Evolutionary conservation across 1,140 invertebrate species (phyloP).

Genomic region (Mycetomoellerius zeteki): DNA sequence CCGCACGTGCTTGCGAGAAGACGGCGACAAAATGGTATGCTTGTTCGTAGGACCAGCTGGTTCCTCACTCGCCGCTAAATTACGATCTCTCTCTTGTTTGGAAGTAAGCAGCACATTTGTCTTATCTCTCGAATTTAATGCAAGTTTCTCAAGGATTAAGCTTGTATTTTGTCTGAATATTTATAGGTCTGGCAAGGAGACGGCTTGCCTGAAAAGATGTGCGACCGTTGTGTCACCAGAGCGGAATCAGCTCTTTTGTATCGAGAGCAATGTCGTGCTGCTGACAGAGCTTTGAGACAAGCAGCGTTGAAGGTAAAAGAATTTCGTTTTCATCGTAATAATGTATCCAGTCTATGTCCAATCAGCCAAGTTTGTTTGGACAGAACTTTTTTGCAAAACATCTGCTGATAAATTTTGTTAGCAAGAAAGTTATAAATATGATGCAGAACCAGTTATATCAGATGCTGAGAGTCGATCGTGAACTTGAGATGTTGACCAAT

Average conservation of each 20-base stretch:
- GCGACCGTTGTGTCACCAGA: slow-evolving; percentile 84
- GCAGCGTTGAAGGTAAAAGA: slow-evolving; percentile 81
- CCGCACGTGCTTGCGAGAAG: slow-evolving; percentile 84
- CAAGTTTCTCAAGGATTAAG: neutral
- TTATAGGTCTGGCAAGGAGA: slow-evolving; percentile 85
- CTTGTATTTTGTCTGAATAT: neutral
- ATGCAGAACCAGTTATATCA: no score
- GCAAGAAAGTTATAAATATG: no score
- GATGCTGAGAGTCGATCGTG: no score
- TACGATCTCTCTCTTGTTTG: slow-evolving; percentile 84
- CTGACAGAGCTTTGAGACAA: slow-evolving; percentile 84
- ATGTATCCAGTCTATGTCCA: no score
- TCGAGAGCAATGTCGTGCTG: slow-evolving; percentile 85
- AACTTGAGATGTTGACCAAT: no score
- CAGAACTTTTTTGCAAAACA: no score
- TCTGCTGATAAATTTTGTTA: no score
- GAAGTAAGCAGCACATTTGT: slow-evolving; percentile 75
- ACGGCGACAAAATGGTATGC: slow-evolving; percentile 86
- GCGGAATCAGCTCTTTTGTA: slow-evolving; percentile 85
- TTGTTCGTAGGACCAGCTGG: slow-evolving; percentile 85
- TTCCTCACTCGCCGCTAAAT: slow-evolving; percentile 85
- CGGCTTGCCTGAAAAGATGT: slow-evolving; percentile 85
- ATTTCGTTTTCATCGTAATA: neutral
- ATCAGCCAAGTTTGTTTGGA: no score
- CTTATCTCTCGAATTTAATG: neutral